These are phyloP conservation scores for Epinephelus cyanopodus DNA, from an alignment of 2,113 vertebrate species.

Conservation along the genomic window DNA sequence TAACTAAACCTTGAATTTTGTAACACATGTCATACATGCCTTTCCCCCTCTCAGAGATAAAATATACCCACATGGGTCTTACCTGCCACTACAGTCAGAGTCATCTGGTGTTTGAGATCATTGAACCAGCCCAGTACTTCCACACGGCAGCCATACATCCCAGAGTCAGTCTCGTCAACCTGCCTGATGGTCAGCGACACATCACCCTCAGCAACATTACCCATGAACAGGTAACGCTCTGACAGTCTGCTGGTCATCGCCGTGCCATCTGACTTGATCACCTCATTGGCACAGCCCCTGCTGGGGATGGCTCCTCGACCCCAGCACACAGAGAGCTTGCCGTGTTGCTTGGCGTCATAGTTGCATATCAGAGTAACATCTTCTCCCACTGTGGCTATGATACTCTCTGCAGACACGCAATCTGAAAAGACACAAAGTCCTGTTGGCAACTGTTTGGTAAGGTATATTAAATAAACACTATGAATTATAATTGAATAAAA, in stretches of 20 bases:
- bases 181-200: conserved; percentile 78
- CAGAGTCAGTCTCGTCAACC: conserved; percentile 66
- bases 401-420: conserved; percentile 5
- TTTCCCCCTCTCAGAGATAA: neutral
- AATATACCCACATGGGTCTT: conserved; percentile 15
- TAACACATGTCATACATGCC: neutral
- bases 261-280: conserved; percentile 71
- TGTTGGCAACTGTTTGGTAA: neutral
- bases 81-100: conserved; percentile 79
- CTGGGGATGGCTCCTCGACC: conserved; percentile 71
- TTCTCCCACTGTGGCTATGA: conserved; percentile 64
- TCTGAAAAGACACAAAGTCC: conserved; percentile 34
- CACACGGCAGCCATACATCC: conserved; percentile 81
- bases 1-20: neutral
- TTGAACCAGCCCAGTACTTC: conserved; percentile 82
- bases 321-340: conserved; percentile 74
- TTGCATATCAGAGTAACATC: conserved; percentile 71
- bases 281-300: conserved; percentile 62
- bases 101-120: conserved; percentile 73
- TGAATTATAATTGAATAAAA: neutral
- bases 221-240: conserved; percentile 69
- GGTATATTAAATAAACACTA: neutral
- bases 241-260: conserved; percentile 57
- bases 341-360: conserved; percentile 66
- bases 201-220: conserved; percentile 64